Base-by-base conservation (phyloP, 2,113 vertebrate genomes). In the Halichoerus grypus region DNA sequence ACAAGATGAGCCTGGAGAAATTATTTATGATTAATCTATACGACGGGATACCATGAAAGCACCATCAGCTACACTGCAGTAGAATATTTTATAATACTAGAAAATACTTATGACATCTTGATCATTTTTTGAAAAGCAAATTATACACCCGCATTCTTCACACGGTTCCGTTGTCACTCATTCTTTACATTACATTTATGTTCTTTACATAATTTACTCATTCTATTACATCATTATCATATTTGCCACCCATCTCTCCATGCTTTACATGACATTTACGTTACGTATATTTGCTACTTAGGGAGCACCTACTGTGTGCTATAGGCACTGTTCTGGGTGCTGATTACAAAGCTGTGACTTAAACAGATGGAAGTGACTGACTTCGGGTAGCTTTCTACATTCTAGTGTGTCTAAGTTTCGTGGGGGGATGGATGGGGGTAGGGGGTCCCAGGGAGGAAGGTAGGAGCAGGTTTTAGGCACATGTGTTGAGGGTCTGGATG, bases 41-140 rank as follows among this genome's bases (percentile, higher is more conserved):
- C 1, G 26, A 51, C 1, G 5, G 3, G 4, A 13, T 39, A 8
- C 14, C 16, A 15, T 3, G 11, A 55, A 63, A 55, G 15, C 0
- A 2, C n/a, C n/a, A 0, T 55, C 10, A 6, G 22, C 51, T 10
- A 19, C 0, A 7, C 21, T 2, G 3, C 11, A 15, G 77, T 5
- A 46, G 49, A 72, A 2, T 19, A 76, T 90, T 67, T 84, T 0
- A 1, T 36, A 63, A 51, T 14, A 24, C 81, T 15, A 15, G 61
- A 28, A 80, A 88, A 72, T 15, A 80, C 36, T 22, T 61, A 9
- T 0, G 31, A 21, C 2, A 18, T n/a, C 2, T 7, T 15, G 55
- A 88, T 26, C 10, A 2, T 28, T 65, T 65, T 33, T n/a, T 16
- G 16, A 67, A 80, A 85, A 79, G 18, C 39, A 55, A 51, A 33